Percentiles rank a stretch among this genome's conserved stretches.
Evolutionary conservation across 2,888 invertebrate genomes (phyloP).

Genomic region (Liodrosophila aerea): DNA sequence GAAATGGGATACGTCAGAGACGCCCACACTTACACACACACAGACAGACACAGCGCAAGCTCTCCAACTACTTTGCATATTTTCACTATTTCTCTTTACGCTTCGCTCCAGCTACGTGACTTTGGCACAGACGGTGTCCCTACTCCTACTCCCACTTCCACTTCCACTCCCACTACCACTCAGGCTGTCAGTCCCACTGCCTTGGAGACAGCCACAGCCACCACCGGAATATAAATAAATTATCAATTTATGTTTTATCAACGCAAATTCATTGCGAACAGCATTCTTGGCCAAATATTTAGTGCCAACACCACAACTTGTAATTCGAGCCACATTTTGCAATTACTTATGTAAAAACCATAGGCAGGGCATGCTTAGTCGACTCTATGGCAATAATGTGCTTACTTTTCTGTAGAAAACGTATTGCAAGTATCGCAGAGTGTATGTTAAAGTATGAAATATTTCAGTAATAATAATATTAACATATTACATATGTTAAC

Average conservation of each 20-base stretch:
- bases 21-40: neutral
- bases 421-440: neutral
- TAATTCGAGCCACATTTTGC: slow-evolving; percentile 9
- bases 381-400: neutral
- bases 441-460: too few species aligned
- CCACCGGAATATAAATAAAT: slow-evolving; percentile 44
- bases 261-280: slow-evolving; percentile 8
- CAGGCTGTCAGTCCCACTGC: slow-evolving; percentile 6
- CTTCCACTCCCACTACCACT: too few species aligned
- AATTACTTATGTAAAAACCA: slow-evolving; percentile 22
- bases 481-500: too few species aligned
- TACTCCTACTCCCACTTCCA: too few species aligned
- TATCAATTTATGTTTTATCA: slow-evolving; percentile 51
- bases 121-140: slow-evolving; percentile 19
- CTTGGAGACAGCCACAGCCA: slow-evolving; percentile 13
- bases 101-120: slow-evolving; percentile 64
- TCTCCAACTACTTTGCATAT: slow-evolving; percentile 68
- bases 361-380: slow-evolving; percentile 5
- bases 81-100: slow-evolving; percentile 69
- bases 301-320: neutral
- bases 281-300: slow-evolving; percentile 11
- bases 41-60: slow-evolving; percentile 15
- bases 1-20: slow-evolving; percentile 65
- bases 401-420: neutral
- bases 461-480: too few species aligned